phyloP scores from a whole-genome alignment of 2,797 vertebrate genomes.

The Labeo calbasu region DNA sequence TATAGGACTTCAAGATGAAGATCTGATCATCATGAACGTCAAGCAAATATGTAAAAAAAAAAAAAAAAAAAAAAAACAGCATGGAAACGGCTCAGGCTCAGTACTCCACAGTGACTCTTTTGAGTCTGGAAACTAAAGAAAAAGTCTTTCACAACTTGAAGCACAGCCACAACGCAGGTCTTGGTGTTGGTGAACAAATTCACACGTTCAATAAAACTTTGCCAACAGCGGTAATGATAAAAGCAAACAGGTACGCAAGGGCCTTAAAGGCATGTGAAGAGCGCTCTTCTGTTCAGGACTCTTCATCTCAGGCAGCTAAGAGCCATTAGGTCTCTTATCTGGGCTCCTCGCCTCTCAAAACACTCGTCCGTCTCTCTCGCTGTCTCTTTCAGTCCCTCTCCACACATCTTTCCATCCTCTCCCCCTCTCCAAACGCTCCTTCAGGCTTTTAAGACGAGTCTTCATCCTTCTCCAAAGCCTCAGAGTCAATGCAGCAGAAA shows the following conservation, averaged over 20 bases:
- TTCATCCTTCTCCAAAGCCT: constrained; percentile 79
- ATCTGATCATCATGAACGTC: too few relatives aligned
- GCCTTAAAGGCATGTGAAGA: constrained; percentile 42
- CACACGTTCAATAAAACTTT: constrained; percentile 45
- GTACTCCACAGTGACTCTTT: background rate
- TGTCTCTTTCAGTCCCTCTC: constrained; percentile 69
- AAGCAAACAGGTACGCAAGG: constrained; percentile 41
- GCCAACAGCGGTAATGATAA: constrained; percentile 52
- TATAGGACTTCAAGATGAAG: too few relatives aligned
- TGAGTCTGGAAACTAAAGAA: background rate
- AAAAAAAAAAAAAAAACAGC: too few relatives aligned
- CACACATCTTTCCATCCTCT: constrained; percentile 64
- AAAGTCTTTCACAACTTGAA: constrained; percentile 17
- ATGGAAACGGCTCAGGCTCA: background rate
- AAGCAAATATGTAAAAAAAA: too few relatives aligned
- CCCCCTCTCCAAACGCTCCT: constrained; percentile 71
- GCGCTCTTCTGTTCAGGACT: constrained; percentile 40
- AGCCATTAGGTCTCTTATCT: constrained; percentile 87
- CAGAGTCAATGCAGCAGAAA: constrained; percentile 68
- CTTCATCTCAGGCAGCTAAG: constrained; percentile 85
- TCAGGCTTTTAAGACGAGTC: constrained; percentile 81
- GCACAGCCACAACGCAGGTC: background rate
- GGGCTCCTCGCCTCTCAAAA: constrained; percentile 70
- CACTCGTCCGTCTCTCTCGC: constrained; percentile 51
- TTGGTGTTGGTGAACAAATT: constrained; percentile 43